A percentile compares a stretch with the other conserved stretches of the same genome.
Evolutionary conservation across 2,797 vertebrate species (phyloP).

Genomic region (Thamnophis elegans): DNA sequence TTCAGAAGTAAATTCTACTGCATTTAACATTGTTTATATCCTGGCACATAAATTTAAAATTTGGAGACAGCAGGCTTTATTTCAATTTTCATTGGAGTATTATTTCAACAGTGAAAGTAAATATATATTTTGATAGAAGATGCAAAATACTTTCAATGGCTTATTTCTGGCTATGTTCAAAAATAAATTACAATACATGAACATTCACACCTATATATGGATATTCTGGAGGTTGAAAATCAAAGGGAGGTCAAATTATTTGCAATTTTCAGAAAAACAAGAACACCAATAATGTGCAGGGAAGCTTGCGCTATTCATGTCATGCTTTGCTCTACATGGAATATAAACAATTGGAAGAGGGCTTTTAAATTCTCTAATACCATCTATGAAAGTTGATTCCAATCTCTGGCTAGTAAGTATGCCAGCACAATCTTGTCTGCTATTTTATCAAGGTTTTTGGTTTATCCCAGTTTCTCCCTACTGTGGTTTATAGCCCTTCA

Average conservation of each 20-base stretch:
- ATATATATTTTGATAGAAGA: no score
- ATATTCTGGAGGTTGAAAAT: no score
- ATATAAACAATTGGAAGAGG: not conserved
- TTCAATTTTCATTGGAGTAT: no score
- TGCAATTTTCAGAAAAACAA: no score
- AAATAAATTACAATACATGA: no score
- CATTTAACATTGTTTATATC: not conserved
- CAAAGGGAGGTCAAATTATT: no score
- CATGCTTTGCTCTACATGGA: not conserved
- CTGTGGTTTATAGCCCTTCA: not conserved
- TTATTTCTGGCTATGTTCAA: not conserved
- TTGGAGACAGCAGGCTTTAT: no score
- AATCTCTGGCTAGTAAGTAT: not conserved
- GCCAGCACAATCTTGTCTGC: not conserved
- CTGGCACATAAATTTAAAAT: no score
- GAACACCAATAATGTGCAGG: no score
- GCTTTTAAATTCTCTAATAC: not conserved
- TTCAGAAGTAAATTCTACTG: not conserved
- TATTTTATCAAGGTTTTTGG: not conserved
- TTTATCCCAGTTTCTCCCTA: not conserved
- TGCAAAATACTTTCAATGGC: no score
- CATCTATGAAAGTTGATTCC: not conserved
- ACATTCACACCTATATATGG: no score
- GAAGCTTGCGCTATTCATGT: not conserved
- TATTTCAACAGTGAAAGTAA: not conserved